A percentile compares a stretch with the other conserved stretches of the same genome.
Conservation (phyloP, 2,113 vertebrate genomes). For the Chloropsis hardwickii region DNA sequence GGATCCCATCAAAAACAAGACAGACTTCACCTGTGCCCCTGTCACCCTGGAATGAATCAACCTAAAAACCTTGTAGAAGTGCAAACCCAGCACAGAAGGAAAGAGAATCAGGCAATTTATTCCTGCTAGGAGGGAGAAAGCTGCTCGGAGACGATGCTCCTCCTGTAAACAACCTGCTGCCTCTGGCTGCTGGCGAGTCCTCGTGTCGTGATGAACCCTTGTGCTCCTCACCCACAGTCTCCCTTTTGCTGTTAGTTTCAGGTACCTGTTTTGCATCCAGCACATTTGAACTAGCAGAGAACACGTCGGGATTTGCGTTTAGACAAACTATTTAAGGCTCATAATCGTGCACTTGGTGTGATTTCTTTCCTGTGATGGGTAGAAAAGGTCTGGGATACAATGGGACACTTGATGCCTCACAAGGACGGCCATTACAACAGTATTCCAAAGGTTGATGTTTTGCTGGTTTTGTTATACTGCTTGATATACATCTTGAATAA, state of each 20-base stretch:
- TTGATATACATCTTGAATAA: slow-evolving; percentile 72
- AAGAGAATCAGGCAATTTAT: rapidly evolving
- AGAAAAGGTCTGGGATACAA: slow-evolving; percentile 13
- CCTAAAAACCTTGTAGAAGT: background rate
- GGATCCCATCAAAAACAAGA: background rate
- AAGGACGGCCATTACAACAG: slow-evolving; percentile 1
- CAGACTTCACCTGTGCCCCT: background rate
- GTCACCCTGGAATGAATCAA: background rate
- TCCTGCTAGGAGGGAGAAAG: background rate
- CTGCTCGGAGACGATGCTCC: background rate
- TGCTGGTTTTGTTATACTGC: slow-evolving; percentile 73
- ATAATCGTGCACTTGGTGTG: slow-evolving; percentile 17
- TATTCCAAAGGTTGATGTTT: slow-evolving; percentile 70
- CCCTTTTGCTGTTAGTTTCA: background rate
- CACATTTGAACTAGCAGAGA: slow-evolving; percentile 31
- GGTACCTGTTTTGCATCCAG: background rate
- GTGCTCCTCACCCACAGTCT: background rate
- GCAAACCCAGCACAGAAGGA: background rate
- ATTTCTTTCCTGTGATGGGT: slow-evolving; percentile 7
- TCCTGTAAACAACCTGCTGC: slow-evolving; percentile 16
- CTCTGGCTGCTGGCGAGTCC: background rate
- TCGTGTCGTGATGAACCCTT: background rate
- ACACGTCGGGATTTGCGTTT: background rate
- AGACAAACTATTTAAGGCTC: background rate
- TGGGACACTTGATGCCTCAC: slow-evolving; percentile 2